Base-by-base conservation (phyloP, 2,113 vertebrate genomes). In the Beaufortia kweichowensis region DNA sequence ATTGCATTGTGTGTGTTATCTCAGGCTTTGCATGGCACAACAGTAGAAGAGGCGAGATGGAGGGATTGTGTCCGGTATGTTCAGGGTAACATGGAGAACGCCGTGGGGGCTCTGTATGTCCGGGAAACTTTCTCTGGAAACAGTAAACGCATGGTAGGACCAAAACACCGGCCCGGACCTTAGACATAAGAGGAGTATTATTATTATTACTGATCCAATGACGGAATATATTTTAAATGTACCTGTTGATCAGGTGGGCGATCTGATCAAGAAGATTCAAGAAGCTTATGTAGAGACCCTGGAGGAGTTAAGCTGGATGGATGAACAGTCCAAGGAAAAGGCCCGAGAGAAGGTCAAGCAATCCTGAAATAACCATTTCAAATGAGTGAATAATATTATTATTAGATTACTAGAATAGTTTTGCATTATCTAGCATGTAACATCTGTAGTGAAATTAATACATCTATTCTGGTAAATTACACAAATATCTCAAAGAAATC, bases 221-320 rank as follows among this genome's bases (percentile, higher is more conserved):
- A 39, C 35, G 35, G 35, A 2, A 41, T 19, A 3, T 24, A 14
- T 2, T 46, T n/a, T 6, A 53, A 21, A 53, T 43, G 62, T 8
- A 10, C 56, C 3, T 75, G 46, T 41, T 57, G 21, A 50, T 29
- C 84, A 99, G 97, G 95, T 99, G 65, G 87, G 89, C 43, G 92
- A 96, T 68, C 90, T 99, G 75, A 96, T 98, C 72, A 72, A 87
- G 70, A 96, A 96, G 89, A 93, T 99, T 74, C 94, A 93, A n/a
- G 89, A 93, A 17, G 96, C 84, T 0, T 99, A 96, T 6, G 92
- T 98, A 73, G 96, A 98, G 87, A 96, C 94, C 0, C 83, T 99
- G 81, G 95, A 96, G 66, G 96, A 99, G 88, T 84, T 98, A 57
- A 86, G 90, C 84, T 99, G 97, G 97, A 98, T 99, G 97, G 96